Evolutionary conservation across 1,140 invertebrate genomes (phyloP).

Genomic region (Heliconius eleuchia): DNA sequence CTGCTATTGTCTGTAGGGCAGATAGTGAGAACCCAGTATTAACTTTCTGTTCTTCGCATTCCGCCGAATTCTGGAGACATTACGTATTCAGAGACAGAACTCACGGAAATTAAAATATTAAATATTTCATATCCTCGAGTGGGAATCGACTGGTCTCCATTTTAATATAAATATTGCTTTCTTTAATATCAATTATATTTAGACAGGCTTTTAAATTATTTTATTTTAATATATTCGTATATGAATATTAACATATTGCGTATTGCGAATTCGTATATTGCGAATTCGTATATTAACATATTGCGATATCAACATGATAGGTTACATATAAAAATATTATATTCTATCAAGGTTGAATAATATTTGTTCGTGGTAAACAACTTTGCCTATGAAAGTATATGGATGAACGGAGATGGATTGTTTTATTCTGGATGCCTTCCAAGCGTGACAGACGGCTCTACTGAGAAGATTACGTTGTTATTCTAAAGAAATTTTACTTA

Average conservation of each 20-base stretch:
- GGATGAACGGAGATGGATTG: constrained; percentile 2
- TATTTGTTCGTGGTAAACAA: constrained; percentile 3
- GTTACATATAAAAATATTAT: neutral
- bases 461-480: constrained; percentile 19
- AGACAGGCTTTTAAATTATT: too few relatives aligned
- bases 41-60: too few relatives aligned
- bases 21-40: too few relatives aligned
- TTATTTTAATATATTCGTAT: neutral
- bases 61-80: too few relatives aligned
- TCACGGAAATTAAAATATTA: too few relatives aligned
- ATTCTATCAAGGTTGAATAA: neutral
- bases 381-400: neutral
- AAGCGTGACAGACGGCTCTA: constrained; percentile 16
- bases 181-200: neutral
- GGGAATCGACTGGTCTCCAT: too few relatives aligned
- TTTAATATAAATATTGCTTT: too few relatives aligned
- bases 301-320: neutral
- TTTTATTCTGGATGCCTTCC: constrained; percentile 21
- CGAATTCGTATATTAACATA: neutral
- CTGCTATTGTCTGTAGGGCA: too few relatives aligned
- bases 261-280: too few relatives aligned
- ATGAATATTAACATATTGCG: neutral
- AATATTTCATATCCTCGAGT: too few relatives aligned
- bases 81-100: too few relatives aligned
- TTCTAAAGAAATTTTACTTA: constrained; percentile 16